These are phyloP conservation scores for Callospermophilus lateralis DNA, from an alignment of 2,113 vertebrate species.

Conservation along the genomic window DNA sequence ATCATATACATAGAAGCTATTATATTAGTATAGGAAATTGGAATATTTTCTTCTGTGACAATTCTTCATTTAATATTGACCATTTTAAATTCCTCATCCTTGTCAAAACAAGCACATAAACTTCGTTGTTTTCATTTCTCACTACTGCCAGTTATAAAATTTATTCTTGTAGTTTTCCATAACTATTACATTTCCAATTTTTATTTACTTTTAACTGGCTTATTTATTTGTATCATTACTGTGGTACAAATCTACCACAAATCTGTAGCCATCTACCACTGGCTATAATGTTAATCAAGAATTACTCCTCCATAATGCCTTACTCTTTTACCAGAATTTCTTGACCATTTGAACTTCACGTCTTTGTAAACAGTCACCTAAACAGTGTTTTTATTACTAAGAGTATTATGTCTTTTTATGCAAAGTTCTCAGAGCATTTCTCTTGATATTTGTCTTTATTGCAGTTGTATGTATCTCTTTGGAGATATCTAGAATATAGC, in stretches of 20 bases:
- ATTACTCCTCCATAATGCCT: not conserved
- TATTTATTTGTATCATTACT: not conserved
- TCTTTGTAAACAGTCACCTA: conserved; percentile 28
- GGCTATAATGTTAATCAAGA: not conserved
- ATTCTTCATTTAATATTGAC: conserved; percentile 1
- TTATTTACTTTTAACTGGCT: conserved; percentile 26
- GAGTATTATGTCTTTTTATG: not conserved
- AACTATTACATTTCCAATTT: conserved; percentile 21
- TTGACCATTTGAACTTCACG: not conserved
- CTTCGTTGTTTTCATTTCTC: not conserved
- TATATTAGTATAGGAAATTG: not conserved
- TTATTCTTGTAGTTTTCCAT: not conserved
- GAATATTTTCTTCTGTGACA: not conserved
- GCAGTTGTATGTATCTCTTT: conserved; percentile 15
- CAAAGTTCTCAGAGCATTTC: conserved; percentile 17
- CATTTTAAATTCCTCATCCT: not conserved
- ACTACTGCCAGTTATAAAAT: not conserved
- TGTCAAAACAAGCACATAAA: conserved; percentile 11
- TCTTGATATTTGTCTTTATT: conserved; percentile 7
- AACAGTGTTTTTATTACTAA: conserved; percentile 3
- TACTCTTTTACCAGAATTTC: not conserved
- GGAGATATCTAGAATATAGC: conserved; percentile 73
- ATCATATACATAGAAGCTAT: not conserved
- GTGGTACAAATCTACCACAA: not conserved
- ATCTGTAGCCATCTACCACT: not conserved